Evolutionary conservation across 2,888 invertebrate genomes (phyloP).

Genomic region (Lithosia quadra): DNA sequence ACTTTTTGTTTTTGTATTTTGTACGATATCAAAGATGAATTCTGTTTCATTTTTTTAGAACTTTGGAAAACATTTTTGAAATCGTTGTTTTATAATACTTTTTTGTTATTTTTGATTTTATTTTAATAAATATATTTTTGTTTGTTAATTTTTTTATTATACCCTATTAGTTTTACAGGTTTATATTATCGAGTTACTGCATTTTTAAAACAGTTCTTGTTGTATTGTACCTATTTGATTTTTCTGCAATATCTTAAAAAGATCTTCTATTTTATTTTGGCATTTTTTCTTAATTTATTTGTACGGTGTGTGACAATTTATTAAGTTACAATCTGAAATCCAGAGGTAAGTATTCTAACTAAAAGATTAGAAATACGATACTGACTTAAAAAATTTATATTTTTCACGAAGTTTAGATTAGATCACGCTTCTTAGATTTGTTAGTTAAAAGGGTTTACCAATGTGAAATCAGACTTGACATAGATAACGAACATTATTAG

Average conservation of each 20-base stretch:
- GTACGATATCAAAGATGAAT: not conserved
- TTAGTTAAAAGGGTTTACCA: no score
- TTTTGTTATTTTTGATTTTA: slow-evolving; percentile 30
- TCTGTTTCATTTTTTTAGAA: not conserved
- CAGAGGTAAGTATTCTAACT: no score
- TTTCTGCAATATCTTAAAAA: not conserved
- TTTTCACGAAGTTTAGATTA: no score
- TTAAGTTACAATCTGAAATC: not conserved
- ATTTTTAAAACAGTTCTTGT: not conserved
- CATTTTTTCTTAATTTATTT: not conserved
- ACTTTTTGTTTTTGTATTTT: slow-evolving; percentile 7
- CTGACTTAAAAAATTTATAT: no score
- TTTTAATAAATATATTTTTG: slow-evolving; percentile 39
- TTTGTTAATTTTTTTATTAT: slow-evolving; percentile 36
- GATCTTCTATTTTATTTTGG: not conserved
- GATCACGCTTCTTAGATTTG: no score
- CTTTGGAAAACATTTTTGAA: slow-evolving; percentile 5
- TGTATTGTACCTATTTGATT: not conserved
- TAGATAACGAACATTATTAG: no score
- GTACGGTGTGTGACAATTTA: not conserved
- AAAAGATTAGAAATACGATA: no score
- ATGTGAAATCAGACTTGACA: no score
- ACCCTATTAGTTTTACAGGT: slow-evolving; percentile 17
- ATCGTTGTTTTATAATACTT: slow-evolving; percentile 13
- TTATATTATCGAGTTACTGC: not conserved